Evolutionary conservation across 2,888 invertebrate genomes (phyloP).

Genomic region (Oscheius sp.): DNA sequence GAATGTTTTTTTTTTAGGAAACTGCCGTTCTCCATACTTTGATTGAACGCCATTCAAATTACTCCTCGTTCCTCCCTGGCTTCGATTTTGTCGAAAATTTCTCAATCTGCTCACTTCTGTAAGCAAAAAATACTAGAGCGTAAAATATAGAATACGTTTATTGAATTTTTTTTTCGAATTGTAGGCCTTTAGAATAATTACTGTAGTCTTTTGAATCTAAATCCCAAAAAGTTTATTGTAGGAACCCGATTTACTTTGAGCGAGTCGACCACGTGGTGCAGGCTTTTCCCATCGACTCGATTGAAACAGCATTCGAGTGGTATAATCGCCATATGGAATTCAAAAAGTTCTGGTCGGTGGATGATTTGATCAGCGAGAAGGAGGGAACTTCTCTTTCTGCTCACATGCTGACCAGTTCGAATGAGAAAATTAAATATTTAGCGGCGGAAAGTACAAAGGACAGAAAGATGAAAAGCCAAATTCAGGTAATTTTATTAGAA

Average conservation of each 20-base stretch:
- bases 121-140: too few relatives aligned
- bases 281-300: constrained; percentile 88
- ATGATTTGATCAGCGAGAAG: constrained; percentile 91
- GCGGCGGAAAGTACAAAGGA: constrained; percentile 81
- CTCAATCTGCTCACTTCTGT: background rate
- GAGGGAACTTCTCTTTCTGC: constrained; percentile 95
- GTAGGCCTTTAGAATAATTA: background rate
- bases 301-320: constrained; percentile 78
- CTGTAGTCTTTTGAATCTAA: constrained; percentile 32
- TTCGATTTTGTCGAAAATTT: background rate
- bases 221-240: too few relatives aligned
- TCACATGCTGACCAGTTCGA: constrained; percentile 94
- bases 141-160: too few relatives aligned
- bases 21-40: background rate
- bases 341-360: constrained; percentile 81
- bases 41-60: background rate
- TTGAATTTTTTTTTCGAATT: too few relatives aligned
- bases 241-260: constrained; percentile 78
- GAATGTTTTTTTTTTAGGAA: background rate
- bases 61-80: background rate
- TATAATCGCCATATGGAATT: constrained; percentile 77
- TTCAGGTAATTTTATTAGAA: constrained; percentile 43
- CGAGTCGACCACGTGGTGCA: constrained; percentile 96
- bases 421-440: constrained; percentile 76
- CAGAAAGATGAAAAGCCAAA: constrained; percentile 38